Evolutionary conservation across 2,888 invertebrate species (phyloP).

Genomic region (Ceriagrion tenellum): DNA sequence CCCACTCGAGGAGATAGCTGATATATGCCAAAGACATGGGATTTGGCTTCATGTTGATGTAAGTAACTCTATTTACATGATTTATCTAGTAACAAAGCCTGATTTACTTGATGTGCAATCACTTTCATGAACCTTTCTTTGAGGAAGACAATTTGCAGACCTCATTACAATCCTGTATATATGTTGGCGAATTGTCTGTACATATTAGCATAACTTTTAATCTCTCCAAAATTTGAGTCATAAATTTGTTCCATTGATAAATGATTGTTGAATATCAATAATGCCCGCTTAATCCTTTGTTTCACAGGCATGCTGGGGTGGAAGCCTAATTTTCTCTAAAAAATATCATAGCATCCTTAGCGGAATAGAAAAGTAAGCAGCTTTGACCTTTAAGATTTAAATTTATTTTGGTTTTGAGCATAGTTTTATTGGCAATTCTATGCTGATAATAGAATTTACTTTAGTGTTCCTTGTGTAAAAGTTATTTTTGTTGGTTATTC

Average conservation of each 20-base stretch:
- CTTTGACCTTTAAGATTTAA: neutral
- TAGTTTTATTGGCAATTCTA: no score
- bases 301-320: conserved; percentile 89
- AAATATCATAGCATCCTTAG: conserved; percentile 82
- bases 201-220: no score
- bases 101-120: neutral
- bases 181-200: no score
- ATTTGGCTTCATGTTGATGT: conserved; percentile 93
- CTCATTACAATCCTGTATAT: no score
- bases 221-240: no score
- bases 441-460: no score
- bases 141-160: neutral
- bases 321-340: conserved; percentile 85
- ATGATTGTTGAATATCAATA: neutral
- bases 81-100: no score
- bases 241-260: neutral
- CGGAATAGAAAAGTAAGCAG: conserved; percentile 83
- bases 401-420: no score
- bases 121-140: neutral
- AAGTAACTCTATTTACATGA: conserved; percentile 75
- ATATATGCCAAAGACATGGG: conserved; percentile 83
- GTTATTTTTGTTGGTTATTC: no score
- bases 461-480: no score
- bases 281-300: neutral
- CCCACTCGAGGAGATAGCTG: conserved; percentile 84